Conservation (phyloP, 1,140 invertebrate species). For the Aleiodes sp. region DNA sequence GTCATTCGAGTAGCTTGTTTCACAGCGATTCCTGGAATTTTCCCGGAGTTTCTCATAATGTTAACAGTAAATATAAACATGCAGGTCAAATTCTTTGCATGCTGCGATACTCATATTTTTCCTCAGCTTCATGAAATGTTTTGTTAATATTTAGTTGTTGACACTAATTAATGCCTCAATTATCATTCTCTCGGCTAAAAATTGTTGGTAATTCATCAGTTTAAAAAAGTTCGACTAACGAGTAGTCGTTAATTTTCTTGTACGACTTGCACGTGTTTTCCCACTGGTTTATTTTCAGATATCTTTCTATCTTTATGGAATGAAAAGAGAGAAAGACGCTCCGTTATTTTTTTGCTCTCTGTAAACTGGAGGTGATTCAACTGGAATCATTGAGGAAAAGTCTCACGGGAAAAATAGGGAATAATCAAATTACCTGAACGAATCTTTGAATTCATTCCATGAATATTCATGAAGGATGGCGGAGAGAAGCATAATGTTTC, state of each 20-base stretch:
- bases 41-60: neutral
- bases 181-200: neutral
- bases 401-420: too few species aligned
- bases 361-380: too few species aligned
- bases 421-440: neutral
- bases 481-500: constrained; percentile 1
- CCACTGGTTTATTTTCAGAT: neutral
- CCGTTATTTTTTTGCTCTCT: too few species aligned
- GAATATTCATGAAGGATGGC: neutral
- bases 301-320: neutral
- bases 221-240: constrained; percentile 1
- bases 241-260: neutral
- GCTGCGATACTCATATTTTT: neutral
- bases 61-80: neutral
- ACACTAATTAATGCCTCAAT: neutral
- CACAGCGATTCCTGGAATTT: too few species aligned
- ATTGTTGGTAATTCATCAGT: neutral
- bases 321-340: constrained; percentile 1
- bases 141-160: neutral
- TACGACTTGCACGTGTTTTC: neutral
- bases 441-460: neutral
- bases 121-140: neutral
- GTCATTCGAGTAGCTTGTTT: too few species aligned
- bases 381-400: too few species aligned
- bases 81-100: neutral